These are phyloP conservation scores for Semotilus atromaculatus DNA, from an alignment of 2,797 vertebrate genomes.

Conservation along the genomic window DNA sequence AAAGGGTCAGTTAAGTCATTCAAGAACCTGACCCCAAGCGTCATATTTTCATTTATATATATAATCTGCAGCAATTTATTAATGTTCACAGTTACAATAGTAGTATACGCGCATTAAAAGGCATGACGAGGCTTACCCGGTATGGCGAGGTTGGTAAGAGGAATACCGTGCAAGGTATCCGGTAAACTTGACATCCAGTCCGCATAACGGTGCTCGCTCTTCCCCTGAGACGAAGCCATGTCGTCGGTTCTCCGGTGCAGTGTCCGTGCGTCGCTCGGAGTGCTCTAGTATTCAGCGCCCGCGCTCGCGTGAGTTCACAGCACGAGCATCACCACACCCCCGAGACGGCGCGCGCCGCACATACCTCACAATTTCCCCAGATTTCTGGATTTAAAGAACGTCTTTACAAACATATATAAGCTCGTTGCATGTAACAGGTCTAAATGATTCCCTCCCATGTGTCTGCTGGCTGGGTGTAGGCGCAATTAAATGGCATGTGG, in stretches of 20 bases:
- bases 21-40: background rate
- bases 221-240: conserved; percentile 96
- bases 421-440: background rate
- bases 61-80: background rate
- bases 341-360: conserved; percentile 75
- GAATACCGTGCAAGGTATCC: conserved; percentile 86
- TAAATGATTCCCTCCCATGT: background rate
- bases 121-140: conserved; percentile 82
- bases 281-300: conserved; percentile 30
- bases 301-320: conserved; percentile 67
- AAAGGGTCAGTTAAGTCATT: conserved; percentile 11
- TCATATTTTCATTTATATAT: background rate
- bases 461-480: background rate
- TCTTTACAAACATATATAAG: background rate
- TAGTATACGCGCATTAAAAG: background rate
- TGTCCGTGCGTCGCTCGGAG: conserved; percentile 56
- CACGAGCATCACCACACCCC: conserved; percentile 79
- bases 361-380: conserved; percentile 13
- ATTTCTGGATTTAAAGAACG: background rate
- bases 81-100: background rate
- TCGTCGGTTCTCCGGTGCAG: conserved; percentile 71
- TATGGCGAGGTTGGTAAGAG: conserved; percentile 94
- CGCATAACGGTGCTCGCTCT: conserved; percentile 86
- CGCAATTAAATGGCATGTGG: background rate
- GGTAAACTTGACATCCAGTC: conserved; percentile 98